Percentiles rank a stretch among this genome's conserved stretches.
Conservation (phyloP, 2,888 invertebrate genomes). For the Cremastinae sp. region DNA sequence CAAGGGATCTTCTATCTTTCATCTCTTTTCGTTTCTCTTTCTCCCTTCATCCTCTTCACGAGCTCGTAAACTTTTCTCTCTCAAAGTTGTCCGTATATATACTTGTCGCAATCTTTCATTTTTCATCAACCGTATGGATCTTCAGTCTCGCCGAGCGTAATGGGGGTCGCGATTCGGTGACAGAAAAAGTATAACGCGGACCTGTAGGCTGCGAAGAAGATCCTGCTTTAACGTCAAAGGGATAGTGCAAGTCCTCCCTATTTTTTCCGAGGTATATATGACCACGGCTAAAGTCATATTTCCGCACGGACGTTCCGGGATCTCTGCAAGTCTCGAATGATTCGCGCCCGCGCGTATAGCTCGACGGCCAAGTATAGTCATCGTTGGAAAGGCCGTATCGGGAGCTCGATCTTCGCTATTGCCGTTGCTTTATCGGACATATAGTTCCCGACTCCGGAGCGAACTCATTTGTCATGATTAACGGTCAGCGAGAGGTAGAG, state of each 20-base stretch:
- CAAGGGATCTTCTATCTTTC: slow-evolving; percentile 24
- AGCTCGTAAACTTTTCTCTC: slow-evolving; percentile 50
- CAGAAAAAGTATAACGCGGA: slow-evolving; percentile 15
- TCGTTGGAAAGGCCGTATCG: background rate
- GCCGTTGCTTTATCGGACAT: slow-evolving; percentile 52
- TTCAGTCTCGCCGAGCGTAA: slow-evolving; percentile 10
- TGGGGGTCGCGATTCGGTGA: background rate
- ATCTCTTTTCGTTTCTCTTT: background rate
- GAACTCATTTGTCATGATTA: slow-evolving; percentile 66
- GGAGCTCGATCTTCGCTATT: slow-evolving; percentile 30
- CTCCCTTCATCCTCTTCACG: background rate
- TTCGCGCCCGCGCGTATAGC: background rate
- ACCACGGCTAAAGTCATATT: slow-evolving; percentile 31
- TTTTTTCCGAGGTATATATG: background rate
- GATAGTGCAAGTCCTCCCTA: slow-evolving; percentile 33
- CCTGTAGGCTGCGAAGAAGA: slow-evolving; percentile 31
- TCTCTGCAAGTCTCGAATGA: slow-evolving; percentile 25
- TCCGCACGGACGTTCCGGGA: slow-evolving; percentile 28
- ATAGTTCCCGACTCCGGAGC: slow-evolving; percentile 44
- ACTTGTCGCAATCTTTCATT: slow-evolving; percentile 44
- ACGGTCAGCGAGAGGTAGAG: slow-evolving; percentile 42
- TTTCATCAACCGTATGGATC: slow-evolving; percentile 58
- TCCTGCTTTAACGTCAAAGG: slow-evolving; percentile 44
- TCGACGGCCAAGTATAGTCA: background rate
- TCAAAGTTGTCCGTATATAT: slow-evolving; percentile 32